Conservation (phyloP, 1,140 invertebrate genomes). For the Diabrotica undecimpunctata region DNA sequence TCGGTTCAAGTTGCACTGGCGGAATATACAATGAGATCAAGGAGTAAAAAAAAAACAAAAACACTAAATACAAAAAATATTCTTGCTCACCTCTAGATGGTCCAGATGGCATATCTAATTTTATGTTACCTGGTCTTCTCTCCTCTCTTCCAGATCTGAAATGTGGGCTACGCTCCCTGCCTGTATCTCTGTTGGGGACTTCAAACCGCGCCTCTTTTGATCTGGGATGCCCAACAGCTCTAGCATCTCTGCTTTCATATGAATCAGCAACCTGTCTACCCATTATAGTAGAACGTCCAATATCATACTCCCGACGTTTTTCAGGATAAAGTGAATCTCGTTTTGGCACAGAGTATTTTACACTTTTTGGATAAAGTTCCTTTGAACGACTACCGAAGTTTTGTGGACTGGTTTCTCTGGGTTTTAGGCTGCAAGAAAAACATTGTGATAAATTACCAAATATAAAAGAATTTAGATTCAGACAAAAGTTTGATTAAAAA, state of each 20-base stretch:
- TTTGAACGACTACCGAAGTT: constrained; percentile 26
- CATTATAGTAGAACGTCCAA: neutral
- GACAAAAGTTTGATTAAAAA: no score
- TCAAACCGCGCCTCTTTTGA: constrained; percentile 28
- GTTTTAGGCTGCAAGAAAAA: constrained; percentile 23
- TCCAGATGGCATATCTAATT: constrained; percentile 23
- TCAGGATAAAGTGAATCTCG: constrained; percentile 21
- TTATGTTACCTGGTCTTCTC: constrained; percentile 28
- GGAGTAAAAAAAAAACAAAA: no score
- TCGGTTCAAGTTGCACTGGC: no score
- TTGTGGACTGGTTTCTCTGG: constrained; percentile 24
- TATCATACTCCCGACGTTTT: constrained; percentile 31
- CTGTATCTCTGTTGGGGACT: constrained; percentile 26
- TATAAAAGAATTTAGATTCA: no score
- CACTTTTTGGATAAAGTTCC: constrained; percentile 17
- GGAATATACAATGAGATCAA: no score
- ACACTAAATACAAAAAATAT: neutral
- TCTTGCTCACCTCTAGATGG: constrained; percentile 13
- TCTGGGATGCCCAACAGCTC: constrained; percentile 8
- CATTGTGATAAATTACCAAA: no score
- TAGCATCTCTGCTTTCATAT: constrained; percentile 10
- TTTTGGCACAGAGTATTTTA: constrained; percentile 11
- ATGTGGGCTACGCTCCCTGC: constrained; percentile 36
- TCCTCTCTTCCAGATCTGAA: constrained; percentile 31
- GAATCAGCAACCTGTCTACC: constrained; percentile 13